Evolutionary conservation across 1,140 invertebrate species (phyloP).

Genomic region (Diploscapter pachys): DNA sequence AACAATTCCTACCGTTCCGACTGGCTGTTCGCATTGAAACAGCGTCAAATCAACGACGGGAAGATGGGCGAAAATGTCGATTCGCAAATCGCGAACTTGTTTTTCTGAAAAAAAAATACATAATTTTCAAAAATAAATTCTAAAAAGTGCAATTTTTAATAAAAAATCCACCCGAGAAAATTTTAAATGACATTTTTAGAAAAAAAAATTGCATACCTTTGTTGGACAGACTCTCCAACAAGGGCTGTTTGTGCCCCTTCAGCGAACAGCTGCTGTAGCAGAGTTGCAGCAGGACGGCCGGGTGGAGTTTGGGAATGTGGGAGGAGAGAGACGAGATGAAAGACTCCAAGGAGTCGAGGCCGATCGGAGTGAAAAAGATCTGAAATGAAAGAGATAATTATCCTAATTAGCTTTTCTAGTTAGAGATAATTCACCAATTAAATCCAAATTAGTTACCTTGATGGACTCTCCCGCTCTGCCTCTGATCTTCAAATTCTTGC

Average conservation of each 20-base stretch:
- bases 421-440: no score
- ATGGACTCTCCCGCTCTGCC: no score
- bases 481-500: no score
- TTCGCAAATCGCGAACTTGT: no score
- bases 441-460: no score
- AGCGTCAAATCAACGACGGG: no score
- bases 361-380: slow-evolving; percentile 43
- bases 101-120: no score
- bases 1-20: slow-evolving; percentile 17
- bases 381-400: slow-evolving; percentile 10
- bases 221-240: slow-evolving; percentile 32
- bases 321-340: slow-evolving; percentile 23
- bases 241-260: slow-evolving; percentile 41
- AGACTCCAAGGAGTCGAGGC: slow-evolving; percentile 37
- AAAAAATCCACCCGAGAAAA: not conserved
- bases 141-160: no score
- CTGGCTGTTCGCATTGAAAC: not conserved
- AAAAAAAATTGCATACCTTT: no score
- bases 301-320: slow-evolving; percentile 35
- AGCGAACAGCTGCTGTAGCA: slow-evolving; percentile 40
- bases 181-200: not conserved
- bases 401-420: not conserved
- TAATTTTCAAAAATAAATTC: no score
- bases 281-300: slow-evolving; percentile 42
- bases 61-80: no score